These are phyloP conservation scores for Triops cancriformis DNA, from an alignment of 1,140 invertebrate species.

Conservation along the genomic window DNA sequence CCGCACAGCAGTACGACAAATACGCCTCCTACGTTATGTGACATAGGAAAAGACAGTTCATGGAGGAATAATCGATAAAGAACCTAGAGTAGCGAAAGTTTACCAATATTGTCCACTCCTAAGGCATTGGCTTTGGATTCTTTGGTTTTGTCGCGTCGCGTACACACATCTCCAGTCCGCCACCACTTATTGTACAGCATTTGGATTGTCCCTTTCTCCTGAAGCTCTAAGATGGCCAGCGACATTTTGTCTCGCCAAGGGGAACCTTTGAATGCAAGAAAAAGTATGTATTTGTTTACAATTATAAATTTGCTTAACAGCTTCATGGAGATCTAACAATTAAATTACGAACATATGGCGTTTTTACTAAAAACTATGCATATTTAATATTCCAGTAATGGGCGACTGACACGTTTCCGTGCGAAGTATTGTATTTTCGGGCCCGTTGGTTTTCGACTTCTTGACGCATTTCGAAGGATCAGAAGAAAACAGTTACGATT, in stretches of 20 bases:
- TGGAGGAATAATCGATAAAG: background rate
- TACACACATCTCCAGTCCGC: conserved; percentile 56
- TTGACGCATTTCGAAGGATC: no score
- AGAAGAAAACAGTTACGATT: no score
- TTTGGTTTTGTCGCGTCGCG: conserved; percentile 54
- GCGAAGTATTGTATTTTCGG: background rate
- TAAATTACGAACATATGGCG: no score
- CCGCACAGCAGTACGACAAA: conserved; percentile 82
- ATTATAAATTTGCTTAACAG: background rate
- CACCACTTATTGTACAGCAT: conserved; percentile 66
- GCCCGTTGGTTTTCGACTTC: background rate
- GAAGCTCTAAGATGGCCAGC: conserved; percentile 62
- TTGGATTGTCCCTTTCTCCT: conserved; percentile 63
- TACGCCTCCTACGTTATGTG: conserved; percentile 58
- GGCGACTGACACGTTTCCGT: background rate
- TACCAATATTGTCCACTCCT: conserved; percentile 78
- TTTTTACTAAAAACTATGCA: no score
- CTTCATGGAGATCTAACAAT: background rate
- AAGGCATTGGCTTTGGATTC: conserved; percentile 67
- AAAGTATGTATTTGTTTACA: background rate
- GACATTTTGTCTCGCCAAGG: conserved; percentile 67
- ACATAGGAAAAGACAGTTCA: background rate
- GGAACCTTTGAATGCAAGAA: conserved; percentile 46
- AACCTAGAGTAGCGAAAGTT: conserved; percentile 18
- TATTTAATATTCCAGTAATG: no score